A percentile compares a stretch with the other conserved stretches of the same genome.
Evolutionary conservation across 2,797 vertebrate genomes (phyloP).

Genomic region (Neostethus bicornis): DNA sequence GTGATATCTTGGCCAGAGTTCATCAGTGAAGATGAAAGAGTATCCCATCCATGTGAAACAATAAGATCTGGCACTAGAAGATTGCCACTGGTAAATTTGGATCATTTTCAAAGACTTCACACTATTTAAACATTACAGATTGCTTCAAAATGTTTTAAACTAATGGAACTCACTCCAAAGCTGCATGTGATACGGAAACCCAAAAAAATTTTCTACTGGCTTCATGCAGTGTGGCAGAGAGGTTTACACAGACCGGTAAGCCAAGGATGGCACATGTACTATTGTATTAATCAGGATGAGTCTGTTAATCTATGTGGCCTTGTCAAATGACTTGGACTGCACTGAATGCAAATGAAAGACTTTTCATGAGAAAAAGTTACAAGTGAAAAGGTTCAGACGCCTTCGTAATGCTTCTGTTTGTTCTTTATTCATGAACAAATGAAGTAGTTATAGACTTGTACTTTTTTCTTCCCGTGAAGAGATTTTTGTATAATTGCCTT

Average conservation of each 20-base stretch:
- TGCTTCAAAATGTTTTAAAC: constrained; percentile 1
- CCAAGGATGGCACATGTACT: constrained; percentile 32
- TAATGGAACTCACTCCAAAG: neutral
- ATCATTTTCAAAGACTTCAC: neutral
- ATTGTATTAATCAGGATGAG: constrained; percentile 60
- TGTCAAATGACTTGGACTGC: constrained; percentile 38
- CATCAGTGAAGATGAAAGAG: constrained; percentile 76
- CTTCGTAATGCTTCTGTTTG: constrained; percentile 11
- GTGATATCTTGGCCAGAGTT: constrained; percentile 87
- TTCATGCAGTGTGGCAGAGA: constrained; percentile 16
- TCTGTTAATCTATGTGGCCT: constrained; percentile 66
- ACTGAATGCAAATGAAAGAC: neutral
- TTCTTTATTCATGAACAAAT: neutral
- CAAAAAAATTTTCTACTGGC: constrained; percentile 19
- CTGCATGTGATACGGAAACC: constrained; percentile 14
- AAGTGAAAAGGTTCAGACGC: neutral
- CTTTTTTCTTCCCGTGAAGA: constrained; percentile 10
- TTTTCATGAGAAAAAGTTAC: neutral
- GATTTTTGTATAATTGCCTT: constrained; percentile 55
- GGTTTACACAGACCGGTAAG: constrained; percentile 49
- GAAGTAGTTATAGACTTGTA: neutral
- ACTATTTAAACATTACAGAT: neutral
- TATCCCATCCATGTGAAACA: neutral
- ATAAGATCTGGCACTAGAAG: neutral
- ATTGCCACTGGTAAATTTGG: neutral